phyloP scores from a whole-genome alignment of 2,113 vertebrate species.

The Nycticryphes semicollaris region DNA sequence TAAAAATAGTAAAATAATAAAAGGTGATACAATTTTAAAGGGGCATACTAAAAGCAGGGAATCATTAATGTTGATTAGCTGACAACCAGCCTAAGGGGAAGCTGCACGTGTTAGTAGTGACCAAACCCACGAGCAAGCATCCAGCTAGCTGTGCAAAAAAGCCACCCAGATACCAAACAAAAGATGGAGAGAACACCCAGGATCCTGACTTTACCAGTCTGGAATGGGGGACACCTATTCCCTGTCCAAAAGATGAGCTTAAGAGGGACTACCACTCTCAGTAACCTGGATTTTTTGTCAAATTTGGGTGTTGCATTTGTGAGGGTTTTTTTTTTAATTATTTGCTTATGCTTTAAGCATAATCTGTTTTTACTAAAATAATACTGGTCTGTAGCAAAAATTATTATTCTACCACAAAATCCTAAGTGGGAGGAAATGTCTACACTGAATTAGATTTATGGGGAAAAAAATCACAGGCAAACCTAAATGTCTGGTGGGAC shows the following conservation, averaged over 20 bases:
- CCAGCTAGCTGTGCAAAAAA: background rate
- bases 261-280: background rate
- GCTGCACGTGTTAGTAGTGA: background rate
- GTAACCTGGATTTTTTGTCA: background rate
- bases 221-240: no score
- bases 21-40: background rate
- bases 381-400: background rate
- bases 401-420: background rate
- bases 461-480: background rate
- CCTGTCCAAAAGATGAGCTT: background rate
- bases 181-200: background rate
- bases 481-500: background rate
- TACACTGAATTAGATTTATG: background rate
- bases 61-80: background rate
- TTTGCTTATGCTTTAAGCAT: background rate
- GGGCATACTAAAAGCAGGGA: background rate
- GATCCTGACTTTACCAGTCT: background rate
- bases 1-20: background rate
- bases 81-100: background rate
- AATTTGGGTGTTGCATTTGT: background rate
- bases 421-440: background rate
- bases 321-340: background rate
- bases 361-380: background rate
- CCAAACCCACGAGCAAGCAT: background rate
- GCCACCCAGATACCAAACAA: background rate